Conservation (phyloP, 2,113 vertebrate species). For the Channa argus region DNA sequence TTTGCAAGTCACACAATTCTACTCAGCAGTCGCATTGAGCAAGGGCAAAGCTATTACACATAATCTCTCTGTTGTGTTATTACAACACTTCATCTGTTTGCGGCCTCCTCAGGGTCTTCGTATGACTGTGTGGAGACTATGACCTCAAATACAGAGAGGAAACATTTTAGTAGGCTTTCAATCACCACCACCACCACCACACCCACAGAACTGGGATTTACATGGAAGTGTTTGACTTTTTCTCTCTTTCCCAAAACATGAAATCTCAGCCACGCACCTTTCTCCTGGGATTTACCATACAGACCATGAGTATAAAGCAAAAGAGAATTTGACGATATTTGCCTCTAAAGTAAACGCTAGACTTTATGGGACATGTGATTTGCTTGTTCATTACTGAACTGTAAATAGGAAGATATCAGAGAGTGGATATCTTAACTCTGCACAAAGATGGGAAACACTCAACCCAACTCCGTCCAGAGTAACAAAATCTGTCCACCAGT, state of each 20-base stretch:
- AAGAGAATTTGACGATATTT: neutral
- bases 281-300: constrained; percentile 29
- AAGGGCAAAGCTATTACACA: constrained; percentile 66
- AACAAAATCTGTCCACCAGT: neutral
- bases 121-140: constrained; percentile 65
- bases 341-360: neutral
- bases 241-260: constrained; percentile 39
- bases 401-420: neutral
- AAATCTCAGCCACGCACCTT: constrained; percentile 23
- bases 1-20: constrained; percentile 68
- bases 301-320: neutral
- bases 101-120: constrained; percentile 61
- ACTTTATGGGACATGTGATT: neutral
- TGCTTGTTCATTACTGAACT: neutral
- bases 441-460: neutral
- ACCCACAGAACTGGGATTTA: constrained; percentile 57
- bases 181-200: constrained; percentile 65
- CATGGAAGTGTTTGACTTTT: constrained; percentile 39
- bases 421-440: neutral
- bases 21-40: constrained; percentile 65
- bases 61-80: constrained; percentile 63
- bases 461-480: neutral
- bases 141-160: constrained; percentile 57
- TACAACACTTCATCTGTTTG: constrained; percentile 69
- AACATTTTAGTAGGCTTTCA: constrained; percentile 52